Evolutionary conservation across 2,113 vertebrate species (phyloP).

Genomic region (Coreoperca whiteheadi): DNA sequence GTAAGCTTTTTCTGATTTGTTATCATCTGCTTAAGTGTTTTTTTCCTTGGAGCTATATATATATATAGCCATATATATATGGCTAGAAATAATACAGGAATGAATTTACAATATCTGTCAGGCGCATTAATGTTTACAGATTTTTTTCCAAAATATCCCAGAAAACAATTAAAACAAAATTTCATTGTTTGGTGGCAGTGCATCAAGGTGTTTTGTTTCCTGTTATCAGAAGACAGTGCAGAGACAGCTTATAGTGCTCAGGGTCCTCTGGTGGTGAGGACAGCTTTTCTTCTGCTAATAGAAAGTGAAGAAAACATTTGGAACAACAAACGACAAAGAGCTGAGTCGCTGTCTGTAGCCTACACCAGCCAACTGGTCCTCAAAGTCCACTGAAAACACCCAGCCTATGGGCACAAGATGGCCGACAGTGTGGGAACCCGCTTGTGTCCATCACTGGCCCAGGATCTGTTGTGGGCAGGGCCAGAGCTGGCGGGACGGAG

Average conservation of each 20-base stretch:
- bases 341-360: not conserved
- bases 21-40: not conserved
- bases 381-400: conserved; percentile 13
- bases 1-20: not conserved
- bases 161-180: not conserved
- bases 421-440: conserved; percentile 17
- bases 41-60: not conserved
- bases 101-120: not conserved
- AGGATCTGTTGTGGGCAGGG: conserved; percentile 24
- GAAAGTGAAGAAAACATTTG: not conserved
- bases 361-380: conserved; percentile 1
- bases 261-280: not conserved
- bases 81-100: not conserved
- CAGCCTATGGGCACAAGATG: conserved; percentile 25
- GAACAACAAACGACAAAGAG: not conserved
- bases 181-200: not conserved
- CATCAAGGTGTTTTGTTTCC: not conserved
- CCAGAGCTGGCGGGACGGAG: conserved; percentile 25
- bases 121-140: not conserved
- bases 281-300: not conserved
- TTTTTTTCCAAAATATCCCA: not conserved
- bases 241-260: not conserved
- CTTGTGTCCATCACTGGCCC: conserved; percentile 37
- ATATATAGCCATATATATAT: not conserved
- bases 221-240: not conserved